phyloP scores from a whole-genome alignment of 2,797 vertebrate species.

The Phalanger gymnotis region DNA sequence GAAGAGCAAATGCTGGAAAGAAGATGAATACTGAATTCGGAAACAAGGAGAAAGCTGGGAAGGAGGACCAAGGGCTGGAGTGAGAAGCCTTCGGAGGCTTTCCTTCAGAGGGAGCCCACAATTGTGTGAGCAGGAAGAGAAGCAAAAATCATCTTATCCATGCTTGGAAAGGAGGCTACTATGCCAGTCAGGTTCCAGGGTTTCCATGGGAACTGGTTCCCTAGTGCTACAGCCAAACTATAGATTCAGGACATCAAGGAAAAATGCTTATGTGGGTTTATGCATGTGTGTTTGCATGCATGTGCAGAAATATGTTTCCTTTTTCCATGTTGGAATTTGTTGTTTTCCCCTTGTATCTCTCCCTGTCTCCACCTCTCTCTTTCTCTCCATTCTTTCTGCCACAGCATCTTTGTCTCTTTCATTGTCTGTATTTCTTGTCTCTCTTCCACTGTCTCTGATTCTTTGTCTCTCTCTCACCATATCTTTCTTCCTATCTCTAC shows the following conservation, averaged over 20 bases:
- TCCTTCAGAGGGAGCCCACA: slow-evolving; percentile 39
- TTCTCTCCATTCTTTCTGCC: background rate
- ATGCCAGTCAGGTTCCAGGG: background rate
- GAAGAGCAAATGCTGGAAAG: slow-evolving; percentile 54
- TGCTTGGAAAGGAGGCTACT: background rate
- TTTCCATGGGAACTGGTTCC: slow-evolving; percentile 40
- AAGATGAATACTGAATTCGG: slow-evolving; percentile 48
- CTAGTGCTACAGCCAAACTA: background rate
- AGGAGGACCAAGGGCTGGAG: background rate
- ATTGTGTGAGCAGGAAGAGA: slow-evolving; percentile 51
- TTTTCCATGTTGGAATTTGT: background rate
- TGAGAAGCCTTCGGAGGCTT: slow-evolving; percentile 45
- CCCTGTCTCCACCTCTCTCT: background rate
- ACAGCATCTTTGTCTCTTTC: background rate
- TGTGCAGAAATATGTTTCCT: slow-evolving; percentile 20
- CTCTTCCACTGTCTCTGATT: background rate
- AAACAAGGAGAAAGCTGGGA: slow-evolving; percentile 23
- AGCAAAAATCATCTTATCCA: slow-evolving; percentile 2
- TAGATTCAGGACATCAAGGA: slow-evolving; percentile 7
- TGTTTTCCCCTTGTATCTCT: slow-evolving; percentile 6
- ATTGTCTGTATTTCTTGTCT: background rate
- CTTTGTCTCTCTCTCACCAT: background rate
- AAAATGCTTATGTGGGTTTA: background rate
- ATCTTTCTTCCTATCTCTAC: background rate
- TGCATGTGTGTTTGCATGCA: background rate